Conservation (phyloP, 2,888 invertebrate species). For the Oeneis ivallda region DNA sequence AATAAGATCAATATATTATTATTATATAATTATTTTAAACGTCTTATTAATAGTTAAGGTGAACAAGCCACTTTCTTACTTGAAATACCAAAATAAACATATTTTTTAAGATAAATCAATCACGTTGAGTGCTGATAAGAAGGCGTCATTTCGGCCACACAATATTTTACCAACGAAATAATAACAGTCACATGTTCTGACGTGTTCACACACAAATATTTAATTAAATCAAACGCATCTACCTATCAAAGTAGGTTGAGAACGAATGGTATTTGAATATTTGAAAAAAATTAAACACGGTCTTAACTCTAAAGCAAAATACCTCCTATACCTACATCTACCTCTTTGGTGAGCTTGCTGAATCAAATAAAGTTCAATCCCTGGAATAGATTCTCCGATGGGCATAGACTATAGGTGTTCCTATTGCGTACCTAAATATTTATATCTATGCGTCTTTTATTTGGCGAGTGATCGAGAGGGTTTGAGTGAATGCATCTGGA, state of each 20-base stretch:
- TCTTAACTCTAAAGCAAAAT: too few species aligned
- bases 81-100: constrained; percentile 33
- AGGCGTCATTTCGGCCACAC: constrained; percentile 52
- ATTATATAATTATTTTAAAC: not conserved
- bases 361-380: too few species aligned
- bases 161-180: constrained; percentile 44
- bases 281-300: not conserved
- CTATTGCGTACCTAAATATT: too few species aligned
- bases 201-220: constrained; percentile 53
- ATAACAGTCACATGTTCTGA: constrained; percentile 67
- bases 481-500: too few species aligned
- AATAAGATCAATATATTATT: not conserved
- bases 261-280: constrained; percentile 23
- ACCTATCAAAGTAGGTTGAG: constrained; percentile 55
- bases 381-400: too few species aligned
- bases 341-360: too few species aligned
- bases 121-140: constrained; percentile 64
- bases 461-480: too few species aligned
- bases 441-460: too few species aligned
- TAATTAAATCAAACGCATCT: constrained; percentile 49
- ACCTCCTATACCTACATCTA: too few species aligned
- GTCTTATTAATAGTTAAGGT: not conserved
- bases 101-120: constrained; percentile 70
- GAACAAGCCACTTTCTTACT: not conserved
- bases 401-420: too few species aligned